Conservation (phyloP, 2,113 vertebrate species). For the Zeus faber region DNA sequence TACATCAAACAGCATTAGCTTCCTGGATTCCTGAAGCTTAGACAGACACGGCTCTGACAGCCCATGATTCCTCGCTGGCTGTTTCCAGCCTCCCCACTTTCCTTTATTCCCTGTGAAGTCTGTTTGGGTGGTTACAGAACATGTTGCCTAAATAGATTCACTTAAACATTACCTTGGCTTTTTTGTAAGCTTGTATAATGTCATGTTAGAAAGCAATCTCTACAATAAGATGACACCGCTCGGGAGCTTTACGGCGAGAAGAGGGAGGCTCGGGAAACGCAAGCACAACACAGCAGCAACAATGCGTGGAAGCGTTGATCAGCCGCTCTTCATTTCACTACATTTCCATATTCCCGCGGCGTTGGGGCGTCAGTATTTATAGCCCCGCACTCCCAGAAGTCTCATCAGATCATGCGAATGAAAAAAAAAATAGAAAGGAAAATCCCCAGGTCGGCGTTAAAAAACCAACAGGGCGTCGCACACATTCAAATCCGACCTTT, state of each 20-base stretch:
- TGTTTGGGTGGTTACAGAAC: constrained; percentile 67
- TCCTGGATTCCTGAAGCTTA: constrained; percentile 72
- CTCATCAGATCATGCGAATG: constrained; percentile 8
- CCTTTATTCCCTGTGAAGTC: constrained; percentile 57
- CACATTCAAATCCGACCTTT: constrained; percentile 52
- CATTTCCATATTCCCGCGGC: no score
- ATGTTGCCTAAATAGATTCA: constrained; percentile 67
- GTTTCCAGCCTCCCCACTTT: constrained; percentile 19
- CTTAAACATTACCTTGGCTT: constrained; percentile 67
- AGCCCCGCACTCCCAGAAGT: constrained; percentile 6
- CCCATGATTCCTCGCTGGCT: constrained; percentile 58
- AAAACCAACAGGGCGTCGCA: constrained; percentile 35
- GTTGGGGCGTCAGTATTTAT: no score
- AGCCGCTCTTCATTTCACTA: no score
- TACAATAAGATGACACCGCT: constrained; percentile 59
- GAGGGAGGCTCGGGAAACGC: constrained; percentile 33
- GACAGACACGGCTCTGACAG: constrained; percentile 74
- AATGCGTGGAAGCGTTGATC: no score
- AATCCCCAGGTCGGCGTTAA: constrained; percentile 21
- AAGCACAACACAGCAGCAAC: no score
- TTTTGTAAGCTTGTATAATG: constrained; percentile 67
- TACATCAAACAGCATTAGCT: constrained; percentile 79
- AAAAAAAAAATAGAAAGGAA: constrained; percentile 7
- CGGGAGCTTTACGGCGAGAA: constrained; percentile 42
- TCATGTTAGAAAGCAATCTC: constrained; percentile 62